A percentile compares a stretch with the other conserved stretches of the same genome.
phyloP scores from a whole-genome alignment of 2,113 vertebrate species.

The Alces alces region DNA sequence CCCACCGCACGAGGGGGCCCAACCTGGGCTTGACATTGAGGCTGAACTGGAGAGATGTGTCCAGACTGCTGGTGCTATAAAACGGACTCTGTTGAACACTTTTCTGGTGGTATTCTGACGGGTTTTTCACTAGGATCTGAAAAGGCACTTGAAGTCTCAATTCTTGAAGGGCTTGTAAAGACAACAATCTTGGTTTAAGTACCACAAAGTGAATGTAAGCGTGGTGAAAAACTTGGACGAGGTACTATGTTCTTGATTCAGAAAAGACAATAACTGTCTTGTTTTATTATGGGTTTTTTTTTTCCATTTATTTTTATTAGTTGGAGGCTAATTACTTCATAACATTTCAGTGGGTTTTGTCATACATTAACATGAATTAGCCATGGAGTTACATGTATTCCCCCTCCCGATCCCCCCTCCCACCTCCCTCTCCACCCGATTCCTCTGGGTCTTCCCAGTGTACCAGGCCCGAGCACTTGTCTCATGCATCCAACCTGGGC shows the following conservation, averaged over 20 bases:
- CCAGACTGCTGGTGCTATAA: neutral
- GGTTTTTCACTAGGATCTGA: neutral
- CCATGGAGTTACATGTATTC: too few species aligned
- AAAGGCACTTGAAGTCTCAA: neutral
- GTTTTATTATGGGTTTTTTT: neutral
- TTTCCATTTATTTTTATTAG: too few species aligned
- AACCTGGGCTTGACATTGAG: neutral
- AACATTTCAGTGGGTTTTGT: too few species aligned
- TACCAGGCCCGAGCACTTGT: too few species aligned
- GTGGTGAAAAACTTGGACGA: accelerated
- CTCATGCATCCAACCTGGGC: too few species aligned
- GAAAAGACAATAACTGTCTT: neutral
- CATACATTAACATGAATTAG: too few species aligned
- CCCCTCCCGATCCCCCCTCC: too few species aligned
- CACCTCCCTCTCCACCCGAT: too few species aligned
- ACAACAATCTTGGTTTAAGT: neutral
- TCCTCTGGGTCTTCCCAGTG: too few species aligned
- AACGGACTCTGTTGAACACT: accelerated
- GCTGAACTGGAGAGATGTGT: neutral
- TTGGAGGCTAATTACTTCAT: too few species aligned
- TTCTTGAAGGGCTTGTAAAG: neutral
- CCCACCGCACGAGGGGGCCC: accelerated
- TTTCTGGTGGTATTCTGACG: neutral
- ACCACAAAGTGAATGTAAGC: neutral
- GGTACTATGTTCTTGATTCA: accelerated